A percentile compares a stretch with the other conserved stretches of the same genome.
phyloP scores from a whole-genome alignment of 1,140 invertebrate species.

The Odontomachus brunneus region DNA sequence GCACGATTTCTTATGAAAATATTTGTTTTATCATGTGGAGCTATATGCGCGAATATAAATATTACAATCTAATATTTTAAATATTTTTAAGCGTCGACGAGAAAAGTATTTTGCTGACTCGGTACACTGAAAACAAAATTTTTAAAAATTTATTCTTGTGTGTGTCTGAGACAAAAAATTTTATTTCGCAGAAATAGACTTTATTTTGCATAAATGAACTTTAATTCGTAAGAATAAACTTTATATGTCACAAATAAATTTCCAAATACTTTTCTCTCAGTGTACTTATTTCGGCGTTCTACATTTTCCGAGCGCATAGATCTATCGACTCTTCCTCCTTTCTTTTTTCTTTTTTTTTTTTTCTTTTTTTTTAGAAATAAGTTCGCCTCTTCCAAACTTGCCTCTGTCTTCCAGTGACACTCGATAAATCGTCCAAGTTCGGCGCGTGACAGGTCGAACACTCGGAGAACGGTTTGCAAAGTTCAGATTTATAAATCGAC shows the following conservation, averaged over 20 bases:
- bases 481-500: constrained; percentile 59
- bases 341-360: too few species aligned
- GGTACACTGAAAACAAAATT: too few species aligned
- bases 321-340: constrained; percentile 25
- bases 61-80: background rate
- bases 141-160: too few species aligned
- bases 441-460: constrained; percentile 47
- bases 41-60: background rate
- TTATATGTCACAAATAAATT: too few species aligned
- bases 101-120: background rate
- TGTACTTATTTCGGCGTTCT: background rate
- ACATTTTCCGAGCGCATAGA: constrained; percentile 29
- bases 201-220: too few species aligned
- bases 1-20: background rate
- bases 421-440: constrained; percentile 60
- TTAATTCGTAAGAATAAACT: too few species aligned
- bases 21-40: constrained; percentile 10
- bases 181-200: too few species aligned
- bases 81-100: background rate
- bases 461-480: constrained; percentile 51
- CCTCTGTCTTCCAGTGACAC: constrained; percentile 53
- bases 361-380: constrained; percentile 24
- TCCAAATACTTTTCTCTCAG: too few species aligned
- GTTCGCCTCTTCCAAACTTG: constrained; percentile 26
- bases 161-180: too few species aligned